A percentile compares a stretch with the other conserved stretches of the same genome.
Conservation (phyloP, 1,140 invertebrate genomes). For the Temnothorax curvispinosus region DNA sequence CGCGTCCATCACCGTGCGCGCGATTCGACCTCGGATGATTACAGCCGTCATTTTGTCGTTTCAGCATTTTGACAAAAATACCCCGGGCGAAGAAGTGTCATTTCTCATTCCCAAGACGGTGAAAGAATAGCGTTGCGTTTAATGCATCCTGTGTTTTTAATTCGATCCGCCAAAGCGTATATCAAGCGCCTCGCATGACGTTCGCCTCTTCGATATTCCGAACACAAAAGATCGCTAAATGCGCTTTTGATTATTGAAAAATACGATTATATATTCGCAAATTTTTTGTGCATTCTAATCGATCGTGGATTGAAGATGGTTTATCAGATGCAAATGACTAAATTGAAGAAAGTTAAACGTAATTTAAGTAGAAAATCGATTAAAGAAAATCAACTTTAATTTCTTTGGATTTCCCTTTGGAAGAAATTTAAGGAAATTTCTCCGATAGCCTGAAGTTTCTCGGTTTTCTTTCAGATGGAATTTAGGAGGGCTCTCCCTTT, state of each 20-base stretch:
- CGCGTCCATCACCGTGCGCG: slow-evolving; percentile 39
- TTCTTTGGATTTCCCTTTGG: neutral
- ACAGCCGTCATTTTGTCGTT: slow-evolving; percentile 40
- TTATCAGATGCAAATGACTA: slow-evolving; percentile 27
- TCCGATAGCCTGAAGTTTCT: neutral
- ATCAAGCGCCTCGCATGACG: neutral
- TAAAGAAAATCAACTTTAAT: neutral
- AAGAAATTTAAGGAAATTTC: slow-evolving; percentile 5
- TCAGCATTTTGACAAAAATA: slow-evolving; percentile 45
- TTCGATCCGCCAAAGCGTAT: neutral
- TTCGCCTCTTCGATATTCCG: neutral
- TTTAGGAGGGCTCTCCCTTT: neutral
- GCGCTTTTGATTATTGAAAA: neutral
- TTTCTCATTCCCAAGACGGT: slow-evolving; percentile 19
- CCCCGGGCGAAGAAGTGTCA: neutral
- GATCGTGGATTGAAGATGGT: slow-evolving; percentile 2
- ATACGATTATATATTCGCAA: neutral
- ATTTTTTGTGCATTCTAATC: neutral
- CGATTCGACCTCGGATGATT: slow-evolving; percentile 45
- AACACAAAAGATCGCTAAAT: slow-evolving; percentile 12
- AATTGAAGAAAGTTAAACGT: slow-evolving; percentile 16
- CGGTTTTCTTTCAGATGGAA: slow-evolving; percentile 8
- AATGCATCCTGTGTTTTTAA: neutral
- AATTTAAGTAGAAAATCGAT: slow-evolving; percentile 13
- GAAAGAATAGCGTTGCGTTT: neutral